phyloP scores from a whole-genome alignment of 2,797 vertebrate species.

The Chaenodraco wilsoni region DNA sequence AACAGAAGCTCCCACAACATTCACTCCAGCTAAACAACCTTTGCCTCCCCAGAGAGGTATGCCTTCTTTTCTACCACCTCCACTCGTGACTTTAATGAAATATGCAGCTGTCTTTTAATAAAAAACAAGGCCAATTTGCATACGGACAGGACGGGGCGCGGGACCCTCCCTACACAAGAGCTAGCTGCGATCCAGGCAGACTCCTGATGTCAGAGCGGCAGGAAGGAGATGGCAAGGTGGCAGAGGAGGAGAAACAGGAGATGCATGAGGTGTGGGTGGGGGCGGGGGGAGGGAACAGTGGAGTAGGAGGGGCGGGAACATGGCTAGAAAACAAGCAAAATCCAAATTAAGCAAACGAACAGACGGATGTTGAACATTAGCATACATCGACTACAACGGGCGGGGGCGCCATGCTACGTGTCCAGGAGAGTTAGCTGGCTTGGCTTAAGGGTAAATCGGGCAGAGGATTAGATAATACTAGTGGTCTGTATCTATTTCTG shows the following conservation, averaged over 20 bases:
- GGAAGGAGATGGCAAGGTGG: conserved; percentile 39
- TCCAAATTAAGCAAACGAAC: conserved; percentile 68
- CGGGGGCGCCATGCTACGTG: conserved; percentile 42
- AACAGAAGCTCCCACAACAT: conserved; percentile 67
- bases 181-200: conserved; percentile 66
- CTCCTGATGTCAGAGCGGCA: conserved; percentile 47
- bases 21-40: conserved; percentile 70
- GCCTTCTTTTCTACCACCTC: conserved; percentile 51
- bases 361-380: conserved; percentile 73
- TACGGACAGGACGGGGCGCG: conserved; percentile 44
- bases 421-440: conserved; percentile 44
- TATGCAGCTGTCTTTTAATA: conserved; percentile 80
- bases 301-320: conserved; percentile 52
- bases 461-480: conserved; percentile 42
- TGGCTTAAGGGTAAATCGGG: conserved; percentile 64
- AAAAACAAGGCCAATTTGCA: conserved; percentile 78
- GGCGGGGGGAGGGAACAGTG: conserved; percentile 20
- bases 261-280: conserved; percentile 39
- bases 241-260: conserved; percentile 29
- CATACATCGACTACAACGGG: conserved; percentile 69
- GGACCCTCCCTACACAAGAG: conserved; percentile 29
- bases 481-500: conserved; percentile 22
- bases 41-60: conserved; percentile 64
- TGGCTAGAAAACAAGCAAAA: conserved; percentile 58
- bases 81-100: conserved; percentile 76